Percentiles rank a stretch among this genome's conserved stretches.
Conservation (phyloP, 2,113 vertebrate species). For the Megaceryle torquata region DNA sequence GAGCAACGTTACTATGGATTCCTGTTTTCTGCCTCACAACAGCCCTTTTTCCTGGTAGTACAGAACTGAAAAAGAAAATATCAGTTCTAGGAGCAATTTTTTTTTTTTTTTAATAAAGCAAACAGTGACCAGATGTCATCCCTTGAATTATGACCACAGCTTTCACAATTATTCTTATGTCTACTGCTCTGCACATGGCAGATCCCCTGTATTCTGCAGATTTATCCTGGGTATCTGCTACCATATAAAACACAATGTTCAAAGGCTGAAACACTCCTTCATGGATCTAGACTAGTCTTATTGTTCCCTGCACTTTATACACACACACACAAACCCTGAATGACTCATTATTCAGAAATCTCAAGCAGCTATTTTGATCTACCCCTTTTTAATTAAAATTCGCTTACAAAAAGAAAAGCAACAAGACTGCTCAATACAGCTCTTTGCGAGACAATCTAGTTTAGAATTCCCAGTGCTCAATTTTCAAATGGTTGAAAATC, state of each 20-base stretch:
- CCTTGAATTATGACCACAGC: background rate
- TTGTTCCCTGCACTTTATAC: background rate
- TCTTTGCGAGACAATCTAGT: background rate
- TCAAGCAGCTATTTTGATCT: background rate
- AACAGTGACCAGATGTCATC: background rate
- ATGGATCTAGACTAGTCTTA: background rate
- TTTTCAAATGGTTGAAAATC: background rate
- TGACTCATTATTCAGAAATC: background rate
- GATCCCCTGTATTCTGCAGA: background rate
- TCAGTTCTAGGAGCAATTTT: background rate
- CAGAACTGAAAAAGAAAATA: background rate
- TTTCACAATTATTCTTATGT: background rate
- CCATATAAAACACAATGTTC: background rate
- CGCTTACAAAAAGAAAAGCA: background rate
- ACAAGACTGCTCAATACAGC: background rate
- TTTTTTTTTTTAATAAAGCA: background rate
- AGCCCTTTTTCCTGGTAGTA: background rate
- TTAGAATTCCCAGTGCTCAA: background rate
- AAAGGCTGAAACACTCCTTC: background rate
- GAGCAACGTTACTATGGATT: background rate
- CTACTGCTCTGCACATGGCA: background rate
- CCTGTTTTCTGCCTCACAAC: background rate
- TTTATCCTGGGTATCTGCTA: background rate
- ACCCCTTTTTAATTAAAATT: background rate
- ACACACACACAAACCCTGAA: background rate